Conservation (phyloP, 2,888 invertebrate species). For the Apodemia duryi region DNA sequence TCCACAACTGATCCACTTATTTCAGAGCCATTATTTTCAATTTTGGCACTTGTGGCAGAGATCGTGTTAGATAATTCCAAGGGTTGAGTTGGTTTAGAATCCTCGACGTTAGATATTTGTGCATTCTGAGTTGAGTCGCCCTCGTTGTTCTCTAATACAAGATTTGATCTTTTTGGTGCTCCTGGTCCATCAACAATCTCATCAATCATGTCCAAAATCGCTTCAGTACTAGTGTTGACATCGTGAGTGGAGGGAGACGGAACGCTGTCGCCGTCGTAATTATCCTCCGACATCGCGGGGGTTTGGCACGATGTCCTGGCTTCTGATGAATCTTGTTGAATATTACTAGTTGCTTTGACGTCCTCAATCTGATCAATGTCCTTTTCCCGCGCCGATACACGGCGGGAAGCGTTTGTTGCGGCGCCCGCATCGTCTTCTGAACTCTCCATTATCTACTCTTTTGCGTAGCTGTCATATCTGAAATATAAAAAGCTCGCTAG, state of each 20-base stretch:
- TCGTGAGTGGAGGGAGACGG: constrained; percentile 69
- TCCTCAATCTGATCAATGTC: constrained; percentile 63
- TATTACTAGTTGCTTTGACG: constrained; percentile 62
- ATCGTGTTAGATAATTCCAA: constrained; percentile 29
- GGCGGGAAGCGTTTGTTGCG: constrained; percentile 75
- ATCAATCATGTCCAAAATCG: constrained; percentile 75
- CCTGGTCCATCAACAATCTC: constrained; percentile 72
- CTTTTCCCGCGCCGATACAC: constrained; percentile 77
- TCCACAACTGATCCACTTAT: constrained; percentile 30
- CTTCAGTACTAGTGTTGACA: constrained; percentile 73
- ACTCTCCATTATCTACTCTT: constrained; percentile 79
- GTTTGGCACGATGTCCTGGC: constrained; percentile 53
- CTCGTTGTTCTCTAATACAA: constrained; percentile 33
- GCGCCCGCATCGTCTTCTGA: constrained; percentile 78
- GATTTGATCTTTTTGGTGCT: constrained; percentile 59
- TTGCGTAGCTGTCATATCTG: constrained; percentile 75
- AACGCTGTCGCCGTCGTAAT: constrained; percentile 70
- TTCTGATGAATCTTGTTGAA: constrained; percentile 55
- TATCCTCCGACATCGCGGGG: constrained; percentile 67
- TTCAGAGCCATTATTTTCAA: constrained; percentile 36
- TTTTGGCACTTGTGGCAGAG: constrained; percentile 42
- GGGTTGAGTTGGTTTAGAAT: constrained; percentile 22
- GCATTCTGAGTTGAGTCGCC: constrained; percentile 28
- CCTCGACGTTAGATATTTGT: constrained; percentile 20
- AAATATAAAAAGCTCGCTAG: constrained; percentile 73